Evolutionary conservation across 2,113 vertebrate genomes (phyloP), one percentile per base, ranked within the genome.

Genomic region (Copsychus sechellarum): DNA sequence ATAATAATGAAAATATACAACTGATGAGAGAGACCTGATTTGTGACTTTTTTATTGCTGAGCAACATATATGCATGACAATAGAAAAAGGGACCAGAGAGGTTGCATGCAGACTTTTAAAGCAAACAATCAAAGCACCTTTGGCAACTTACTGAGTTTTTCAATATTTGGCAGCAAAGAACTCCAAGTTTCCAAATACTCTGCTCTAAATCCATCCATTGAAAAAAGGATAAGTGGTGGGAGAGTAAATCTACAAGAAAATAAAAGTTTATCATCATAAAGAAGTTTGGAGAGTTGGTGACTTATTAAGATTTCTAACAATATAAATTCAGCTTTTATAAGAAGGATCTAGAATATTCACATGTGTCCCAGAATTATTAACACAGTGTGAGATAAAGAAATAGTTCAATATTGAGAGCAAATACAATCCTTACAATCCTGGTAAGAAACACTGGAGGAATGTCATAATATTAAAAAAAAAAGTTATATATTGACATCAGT

Each of bases 171-270:
- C 54, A 99, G 53, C 62, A 98, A 97, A 60, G 70, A 80, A 54
- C 79, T 50, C 97, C 99, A 98, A 3, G 98, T 98, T 65, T 98
- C 91, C 84, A 99, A 97, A 92, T 99, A 99, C 40, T 97, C 97
- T 9, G 99, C 98, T 96, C 99, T 97, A 95, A 99, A 99, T 21
- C 99, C 99, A 92, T 99, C 99, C 98, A 99, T 95, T 83, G 99
- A 99, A 88, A 99, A 98, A 86, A 99, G 96, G 88, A 99, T 98
- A 78, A 99, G 96, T 19, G 99, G 99, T n/a, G 99, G 93, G 42
- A 65, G 96, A 84, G 98, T 97, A 97, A 99, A 99, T 45, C 99
- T 99, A 92, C 34, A 96, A 95, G 42, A 62, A 76, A 90, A 94
- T 36, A 78, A 0, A 21, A 81, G 34, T 80, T 70, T 61, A 34